Percentiles rank a stretch among this genome's conserved stretches.
These are phyloP conservation scores for Fragum whitleyi DNA, from an alignment of 2,888 invertebrate species.

Conservation along the genomic window DNA sequence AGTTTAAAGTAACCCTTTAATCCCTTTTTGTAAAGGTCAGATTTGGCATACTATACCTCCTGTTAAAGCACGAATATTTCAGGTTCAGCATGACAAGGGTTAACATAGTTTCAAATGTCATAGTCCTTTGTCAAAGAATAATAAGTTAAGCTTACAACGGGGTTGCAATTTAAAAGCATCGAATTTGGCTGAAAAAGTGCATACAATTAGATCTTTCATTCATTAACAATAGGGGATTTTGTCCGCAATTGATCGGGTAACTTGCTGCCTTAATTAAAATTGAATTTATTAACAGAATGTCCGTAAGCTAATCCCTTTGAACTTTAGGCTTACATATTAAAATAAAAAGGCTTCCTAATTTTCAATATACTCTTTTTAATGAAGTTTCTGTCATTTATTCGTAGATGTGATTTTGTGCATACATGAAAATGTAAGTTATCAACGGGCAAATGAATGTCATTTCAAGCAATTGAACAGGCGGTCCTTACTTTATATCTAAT, in stretches of 20 bases:
- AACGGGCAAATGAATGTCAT: too few species aligned
- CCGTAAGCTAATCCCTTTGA: constrained; percentile 13
- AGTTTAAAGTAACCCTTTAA: too few species aligned
- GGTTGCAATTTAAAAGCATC: not conserved
- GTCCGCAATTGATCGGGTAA: constrained; percentile 3
- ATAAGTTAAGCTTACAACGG: not conserved
- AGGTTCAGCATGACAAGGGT: too few species aligned
- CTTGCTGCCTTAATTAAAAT: constrained; percentile 19
- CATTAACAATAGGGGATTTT: not conserved
- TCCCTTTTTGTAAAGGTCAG: too few species aligned
- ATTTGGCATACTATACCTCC: too few species aligned
- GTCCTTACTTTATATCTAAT: too few species aligned
- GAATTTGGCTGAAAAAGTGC: not conserved
- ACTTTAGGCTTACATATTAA: not conserved
- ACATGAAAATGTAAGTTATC: too few species aligned
- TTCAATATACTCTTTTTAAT: not conserved
- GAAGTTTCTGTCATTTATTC: not conserved
- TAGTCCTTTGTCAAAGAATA: too few species aligned
- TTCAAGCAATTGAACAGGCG: too few species aligned
- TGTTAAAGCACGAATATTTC: too few species aligned
- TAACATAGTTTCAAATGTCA: too few species aligned
- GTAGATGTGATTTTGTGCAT: too few species aligned
- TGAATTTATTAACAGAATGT: constrained; percentile 5
- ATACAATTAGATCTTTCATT: not conserved
- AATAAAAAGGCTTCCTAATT: not conserved